phyloP scores from a whole-genome alignment of 2,797 vertebrate species.

The Smutsia gigantea region DNA sequence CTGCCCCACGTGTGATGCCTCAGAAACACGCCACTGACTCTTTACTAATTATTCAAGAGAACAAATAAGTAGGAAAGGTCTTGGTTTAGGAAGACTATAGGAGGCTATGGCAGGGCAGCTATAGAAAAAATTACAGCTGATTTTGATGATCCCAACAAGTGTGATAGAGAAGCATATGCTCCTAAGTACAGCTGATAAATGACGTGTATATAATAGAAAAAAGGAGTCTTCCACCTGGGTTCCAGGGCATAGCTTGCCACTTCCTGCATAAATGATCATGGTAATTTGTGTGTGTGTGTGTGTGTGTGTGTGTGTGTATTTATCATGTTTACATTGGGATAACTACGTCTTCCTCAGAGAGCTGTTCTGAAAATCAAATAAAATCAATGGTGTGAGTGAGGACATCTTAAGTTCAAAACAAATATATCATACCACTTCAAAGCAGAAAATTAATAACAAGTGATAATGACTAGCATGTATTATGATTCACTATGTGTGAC shows the following conservation, averaged over 20 bases:
- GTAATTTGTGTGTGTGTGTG: too few relatives aligned
- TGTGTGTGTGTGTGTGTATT: neutral
- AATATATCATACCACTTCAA: neutral
- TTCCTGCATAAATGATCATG: neutral
- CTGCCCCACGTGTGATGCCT: neutral
- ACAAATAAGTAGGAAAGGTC: neutral
- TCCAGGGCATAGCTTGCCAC: neutral
- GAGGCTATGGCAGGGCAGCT: neutral
- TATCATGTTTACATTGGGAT: neutral
- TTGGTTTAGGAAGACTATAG: neutral
- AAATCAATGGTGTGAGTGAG: neutral
- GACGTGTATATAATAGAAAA: neutral
- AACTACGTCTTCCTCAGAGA: neutral
- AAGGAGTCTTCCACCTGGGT: neutral
- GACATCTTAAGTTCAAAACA: neutral
- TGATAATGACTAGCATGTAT: neutral
- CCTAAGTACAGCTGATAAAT: neutral
- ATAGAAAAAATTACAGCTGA: neutral
- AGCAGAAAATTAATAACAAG: neutral
- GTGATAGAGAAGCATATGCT: neutral
- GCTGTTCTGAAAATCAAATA: neutral
- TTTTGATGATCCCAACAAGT: neutral
- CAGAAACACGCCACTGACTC: neutral
- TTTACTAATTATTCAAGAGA: neutral
- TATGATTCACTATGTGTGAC: neutral